phyloP scores from a whole-genome alignment of 2,797 vertebrate genomes.

The Oophaga sylvatica region DNA sequence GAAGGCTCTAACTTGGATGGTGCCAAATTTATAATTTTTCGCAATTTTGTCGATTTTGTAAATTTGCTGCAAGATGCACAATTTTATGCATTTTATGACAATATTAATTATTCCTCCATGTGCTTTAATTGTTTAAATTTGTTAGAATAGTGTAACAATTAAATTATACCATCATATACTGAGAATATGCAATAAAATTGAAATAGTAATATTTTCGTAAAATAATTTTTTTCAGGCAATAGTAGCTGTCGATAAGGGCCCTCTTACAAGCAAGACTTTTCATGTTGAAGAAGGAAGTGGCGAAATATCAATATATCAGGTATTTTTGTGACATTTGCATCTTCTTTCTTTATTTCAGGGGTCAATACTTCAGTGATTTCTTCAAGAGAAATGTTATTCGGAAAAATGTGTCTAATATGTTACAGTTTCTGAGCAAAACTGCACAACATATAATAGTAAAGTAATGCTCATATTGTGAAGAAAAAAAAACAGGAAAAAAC shows the following conservation, averaged over 20 bases:
- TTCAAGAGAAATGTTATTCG: not conserved
- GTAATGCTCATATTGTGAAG: not conserved
- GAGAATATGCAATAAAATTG: not conserved
- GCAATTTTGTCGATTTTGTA: no score
- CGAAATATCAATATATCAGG: conserved; percentile 14
- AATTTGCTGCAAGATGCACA: no score
- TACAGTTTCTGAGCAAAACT: not conserved
- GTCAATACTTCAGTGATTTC: not conserved
- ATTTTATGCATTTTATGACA: not conserved
- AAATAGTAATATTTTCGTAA: not conserved
- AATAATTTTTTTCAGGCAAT: conserved; percentile 28
- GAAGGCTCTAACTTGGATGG: no score
- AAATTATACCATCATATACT: not conserved
- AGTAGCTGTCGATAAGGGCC: conserved; percentile 68
- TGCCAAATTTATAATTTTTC: no score
- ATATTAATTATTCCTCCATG: not conserved
- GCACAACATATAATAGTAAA: no score
- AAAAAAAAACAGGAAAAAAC: no score
- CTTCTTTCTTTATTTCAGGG: not conserved
- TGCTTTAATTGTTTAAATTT: no score
- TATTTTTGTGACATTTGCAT: not conserved
- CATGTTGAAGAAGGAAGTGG: conserved; percentile 72
- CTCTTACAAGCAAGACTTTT: conserved; percentile 69
- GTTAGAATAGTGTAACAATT: no score
- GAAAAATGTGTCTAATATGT: not conserved